Conservation (phyloP, 2,888 invertebrate genomes). For the Brenthis hecate region DNA sequence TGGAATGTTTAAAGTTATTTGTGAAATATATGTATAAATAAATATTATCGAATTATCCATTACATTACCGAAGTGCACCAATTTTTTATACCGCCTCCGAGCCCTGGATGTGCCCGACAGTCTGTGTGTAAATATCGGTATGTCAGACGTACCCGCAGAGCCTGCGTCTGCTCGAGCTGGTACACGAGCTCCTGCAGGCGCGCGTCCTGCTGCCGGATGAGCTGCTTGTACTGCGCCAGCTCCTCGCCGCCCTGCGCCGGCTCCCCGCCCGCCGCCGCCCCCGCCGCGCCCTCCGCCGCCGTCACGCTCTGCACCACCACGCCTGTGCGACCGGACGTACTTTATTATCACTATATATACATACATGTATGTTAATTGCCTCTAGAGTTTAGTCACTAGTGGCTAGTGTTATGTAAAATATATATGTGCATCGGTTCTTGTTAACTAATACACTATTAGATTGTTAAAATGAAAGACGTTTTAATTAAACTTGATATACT, state of each 20-base stretch:
- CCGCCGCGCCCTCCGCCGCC: constrained; percentile 10
- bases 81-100: too few species aligned
- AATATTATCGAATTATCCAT: background rate
- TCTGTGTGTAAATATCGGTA: too few species aligned
- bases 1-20: constrained; percentile 44
- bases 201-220: constrained; percentile 94
- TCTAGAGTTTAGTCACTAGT: background rate
- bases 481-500: too few species aligned
- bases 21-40: background rate
- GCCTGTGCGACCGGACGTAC: constrained; percentile 46
- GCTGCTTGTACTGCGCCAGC: constrained; percentile 91
- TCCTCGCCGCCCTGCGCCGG: constrained; percentile 67
- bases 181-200: constrained; percentile 79
- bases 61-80: too few species aligned
- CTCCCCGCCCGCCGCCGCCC: background rate
- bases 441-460: too few species aligned
- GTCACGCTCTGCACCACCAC: constrained; percentile 58
- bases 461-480: too few species aligned
- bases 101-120: too few species aligned
- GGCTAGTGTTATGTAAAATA: too few species aligned
- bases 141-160: background rate
- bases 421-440: too few species aligned
- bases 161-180: constrained; percentile 64
- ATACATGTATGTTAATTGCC: background rate
- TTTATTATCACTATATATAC: too few species aligned